Base-by-base conservation (phyloP, 1,140 invertebrate genomes). In the Calephelis virginiensis region DNA sequence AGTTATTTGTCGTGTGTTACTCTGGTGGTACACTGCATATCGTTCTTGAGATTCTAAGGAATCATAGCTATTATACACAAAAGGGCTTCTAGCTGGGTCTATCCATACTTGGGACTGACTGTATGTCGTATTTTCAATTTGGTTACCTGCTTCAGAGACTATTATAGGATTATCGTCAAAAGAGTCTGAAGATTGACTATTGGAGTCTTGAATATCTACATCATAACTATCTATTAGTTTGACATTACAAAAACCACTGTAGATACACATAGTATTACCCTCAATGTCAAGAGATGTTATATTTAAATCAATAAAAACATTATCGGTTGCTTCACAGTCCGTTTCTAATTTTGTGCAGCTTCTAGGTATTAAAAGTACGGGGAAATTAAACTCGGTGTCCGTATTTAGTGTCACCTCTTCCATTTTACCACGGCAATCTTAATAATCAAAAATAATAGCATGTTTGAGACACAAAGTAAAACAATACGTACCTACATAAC, bases 101-200 rank as follows among this genome's bases (percentile, higher is more conserved):
- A 90, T 90, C 85, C 85, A 87, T 3, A 90, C 81, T 60, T 85
- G 78, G 7, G 81, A 80, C 63, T 86, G 82, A 47, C 71, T 82
- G 63, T 83, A 81, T 0, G 76, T 47, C 7, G 76, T 68, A 62
- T 73, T 69, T n/a, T 59, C 14, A 7, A 64, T 46, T 61, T 80
- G 81, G 40, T 75, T 80, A 0, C 56, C 56, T 10, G 67, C 64
- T 43, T 80, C 82, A 40, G 66, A 63, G 8, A 77, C 46, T 12
- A 80, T 60, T 0, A 80, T 63, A 11, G 74, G 61, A 28, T 74
- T 67, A 37, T 73, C 70, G 9, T 74, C 69, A 47, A 69, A 65
- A 9, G 61, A 64, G 14, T 77, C 70, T 14, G 63, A 67, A 0
- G 62, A 62, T 46, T 64, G 62, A 47, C 17, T 47, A 14, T 53